Conservation (phyloP, 2,888 invertebrate species). For the Agriopis leucophaearia region DNA sequence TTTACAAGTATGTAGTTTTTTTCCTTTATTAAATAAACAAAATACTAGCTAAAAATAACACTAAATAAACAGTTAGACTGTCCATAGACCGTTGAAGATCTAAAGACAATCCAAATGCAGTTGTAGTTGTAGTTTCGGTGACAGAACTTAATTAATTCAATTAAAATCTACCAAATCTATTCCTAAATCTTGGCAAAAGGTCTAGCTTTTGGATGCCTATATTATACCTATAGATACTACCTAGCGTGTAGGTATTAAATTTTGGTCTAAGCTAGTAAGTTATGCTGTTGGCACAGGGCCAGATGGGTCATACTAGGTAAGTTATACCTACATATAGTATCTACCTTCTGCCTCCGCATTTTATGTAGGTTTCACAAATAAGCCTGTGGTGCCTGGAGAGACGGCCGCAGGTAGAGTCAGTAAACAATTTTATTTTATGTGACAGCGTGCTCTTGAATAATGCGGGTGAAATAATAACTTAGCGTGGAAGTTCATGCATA, state of each 20-base stretch:
- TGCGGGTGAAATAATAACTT: slow-evolving; percentile 15
- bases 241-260: slow-evolving; percentile 21
- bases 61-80: too few relatives aligned
- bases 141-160: too few relatives aligned
- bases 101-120: too few relatives aligned
- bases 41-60: too few relatives aligned
- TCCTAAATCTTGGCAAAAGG: slow-evolving; percentile 7
- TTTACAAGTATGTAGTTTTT: too few relatives aligned
- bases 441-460: slow-evolving; percentile 31
- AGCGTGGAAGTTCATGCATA: background rate
- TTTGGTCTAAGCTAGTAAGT: slow-evolving; percentile 19
- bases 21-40: too few relatives aligned
- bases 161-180: too few relatives aligned
- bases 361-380: slow-evolving; percentile 18
- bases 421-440: slow-evolving; percentile 31
- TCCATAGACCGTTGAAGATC: too few relatives aligned
- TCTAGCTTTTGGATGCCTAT: background rate
- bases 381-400: slow-evolving; percentile 7
- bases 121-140: too few relatives aligned
- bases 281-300: slow-evolving; percentile 29
- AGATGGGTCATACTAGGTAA: slow-evolving; percentile 27
- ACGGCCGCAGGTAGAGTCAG: slow-evolving; percentile 7
- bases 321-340: slow-evolving; percentile 2
- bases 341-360: slow-evolving; percentile 16
- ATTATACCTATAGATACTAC: background rate